Evolutionary conservation across 1,140 invertebrate species (phyloP), one percentile per base, ranked within the genome.

Genomic region (Helicoverpa armigera): DNA sequence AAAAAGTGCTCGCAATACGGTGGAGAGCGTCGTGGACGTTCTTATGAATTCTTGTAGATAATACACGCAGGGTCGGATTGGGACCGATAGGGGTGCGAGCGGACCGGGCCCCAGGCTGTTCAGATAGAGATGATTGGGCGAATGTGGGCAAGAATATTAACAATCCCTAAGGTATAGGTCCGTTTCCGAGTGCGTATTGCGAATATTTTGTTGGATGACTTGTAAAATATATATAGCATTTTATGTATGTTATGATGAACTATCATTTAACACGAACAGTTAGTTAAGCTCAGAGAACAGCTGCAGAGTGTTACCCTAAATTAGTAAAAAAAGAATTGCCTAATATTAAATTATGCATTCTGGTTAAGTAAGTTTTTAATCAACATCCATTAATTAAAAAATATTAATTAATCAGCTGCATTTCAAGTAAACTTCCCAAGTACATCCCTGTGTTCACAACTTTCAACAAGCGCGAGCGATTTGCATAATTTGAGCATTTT

Each of bases 401-500:
- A 43, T 0, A 9, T 43, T 43, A 43, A 43, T 43, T 43, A 1
- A 43, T 9, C 35, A 43, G 35, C 35, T 43, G 35, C 35, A 43
- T 43, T 43, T 43, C 18, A 72, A 54, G 13, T 9, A 50, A 51
- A 29, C 14, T 67, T 2, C n/a, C 3, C 13, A 1, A 43, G 2
- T 65, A 5, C 79, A n/a, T 56, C 58, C 56, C 75, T 77, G 75
- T 43, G 9, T 76, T 76, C 14, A 18, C 74, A 82, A 77, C 60
- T 81, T 79, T 60, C 77, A 50, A 16, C 61, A 54, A 61, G 60
- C 65, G 82, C 43, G 51, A 53, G 69, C 82, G 69, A 88, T 89
- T 86, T 86, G 74, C 86, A 88, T 88, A 84, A 89, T 86, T 86
- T 89, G 85, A 87, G 88, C 86, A 88, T 87, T 83, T 86, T 82